These are phyloP conservation scores for Oryzias woworae DNA, from an alignment of 2,113 vertebrate genomes.

Conservation along the genomic window DNA sequence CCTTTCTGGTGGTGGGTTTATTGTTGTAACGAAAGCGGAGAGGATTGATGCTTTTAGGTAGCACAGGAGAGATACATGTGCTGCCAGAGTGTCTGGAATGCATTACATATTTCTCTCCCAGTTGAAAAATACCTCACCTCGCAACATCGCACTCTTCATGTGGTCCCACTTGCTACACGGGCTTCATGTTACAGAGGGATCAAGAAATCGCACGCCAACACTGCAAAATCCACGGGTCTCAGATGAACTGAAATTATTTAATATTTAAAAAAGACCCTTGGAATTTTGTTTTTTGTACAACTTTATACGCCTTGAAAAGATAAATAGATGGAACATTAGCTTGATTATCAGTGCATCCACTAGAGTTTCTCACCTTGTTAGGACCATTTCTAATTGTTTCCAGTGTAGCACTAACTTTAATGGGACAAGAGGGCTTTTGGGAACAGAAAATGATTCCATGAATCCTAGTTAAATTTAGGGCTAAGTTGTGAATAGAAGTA, in stretches of 20 bases:
- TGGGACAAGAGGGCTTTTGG: no score
- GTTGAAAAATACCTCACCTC: slow-evolving; percentile 70
- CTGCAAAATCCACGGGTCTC: slow-evolving; percentile 33
- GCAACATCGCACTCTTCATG: slow-evolving; percentile 70
- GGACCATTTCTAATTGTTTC: no score
- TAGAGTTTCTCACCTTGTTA: no score
- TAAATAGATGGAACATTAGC: no score
- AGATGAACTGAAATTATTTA: background rate
- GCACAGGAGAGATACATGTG: slow-evolving; percentile 61
- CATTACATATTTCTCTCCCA: slow-evolving; percentile 72
- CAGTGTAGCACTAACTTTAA: no score
- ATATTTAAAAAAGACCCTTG: slow-evolving; percentile 12
- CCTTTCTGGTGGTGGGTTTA: slow-evolving; percentile 70
- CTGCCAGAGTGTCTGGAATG: slow-evolving; percentile 72
- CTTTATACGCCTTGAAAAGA: background rate
- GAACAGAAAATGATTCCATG: no score
- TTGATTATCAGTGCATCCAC: no score
- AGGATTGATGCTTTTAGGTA: slow-evolving; percentile 79
- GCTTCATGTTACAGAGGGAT: slow-evolving; percentile 69
- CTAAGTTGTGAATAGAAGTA: no score
- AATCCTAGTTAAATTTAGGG: no score
- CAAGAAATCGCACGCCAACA: slow-evolving; percentile 68
- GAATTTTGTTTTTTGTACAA: slow-evolving; percentile 22
- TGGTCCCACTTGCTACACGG: slow-evolving; percentile 60
- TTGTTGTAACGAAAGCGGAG: slow-evolving; percentile 78